Evolutionary conservation across 1,140 invertebrate genomes (phyloP), one percentile per base, ranked within the genome.

Genomic region (Habropoda laboriosa): DNA sequence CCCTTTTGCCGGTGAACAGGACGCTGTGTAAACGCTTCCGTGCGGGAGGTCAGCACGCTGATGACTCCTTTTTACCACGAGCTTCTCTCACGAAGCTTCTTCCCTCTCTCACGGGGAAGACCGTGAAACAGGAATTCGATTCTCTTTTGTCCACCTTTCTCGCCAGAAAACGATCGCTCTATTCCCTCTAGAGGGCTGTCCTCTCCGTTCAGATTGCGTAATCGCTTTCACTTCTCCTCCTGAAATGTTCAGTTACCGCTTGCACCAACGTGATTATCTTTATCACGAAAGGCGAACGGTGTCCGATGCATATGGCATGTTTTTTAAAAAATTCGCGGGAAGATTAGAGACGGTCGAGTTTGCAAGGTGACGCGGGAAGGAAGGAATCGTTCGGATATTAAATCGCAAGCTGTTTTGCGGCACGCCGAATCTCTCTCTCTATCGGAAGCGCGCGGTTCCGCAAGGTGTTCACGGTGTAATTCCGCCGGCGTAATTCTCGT

Each of bases 21-120:
- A 86, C 58, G 68, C 66, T 55, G 63, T 83, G 85, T 81, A 83
- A 86, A 87, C 80, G 86, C 49, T 87, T 78, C 79, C 71, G 71
- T 38, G 72, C 81, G 57, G 77, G 75, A 82, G 84, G 74, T 42
- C 74, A 72, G 60, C 75, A 60, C 32, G 63, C 73, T 85, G 83
- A 88, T 87, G 86, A 88, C 85, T 87, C 75, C 86, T 81, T 87
- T 78, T 85, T 60, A 24, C 80, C 63, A 45, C 80, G 60, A 67
- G 70, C 38, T 57, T 64, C 83, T 79, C 79, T 53, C 80, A 75
- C 77, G 60, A 58, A 47, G 66, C 53, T 83, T 53, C 51, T 32
- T 45, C 21, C 55, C 18, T 18, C 27, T 18, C 38, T 40, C 38
- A 2, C 27, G 6, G 16, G 1, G 0, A 7, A 8, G 0, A n/a